Conservation (phyloP, 2,113 vertebrate genomes). For the Perca fluviatilis region DNA sequence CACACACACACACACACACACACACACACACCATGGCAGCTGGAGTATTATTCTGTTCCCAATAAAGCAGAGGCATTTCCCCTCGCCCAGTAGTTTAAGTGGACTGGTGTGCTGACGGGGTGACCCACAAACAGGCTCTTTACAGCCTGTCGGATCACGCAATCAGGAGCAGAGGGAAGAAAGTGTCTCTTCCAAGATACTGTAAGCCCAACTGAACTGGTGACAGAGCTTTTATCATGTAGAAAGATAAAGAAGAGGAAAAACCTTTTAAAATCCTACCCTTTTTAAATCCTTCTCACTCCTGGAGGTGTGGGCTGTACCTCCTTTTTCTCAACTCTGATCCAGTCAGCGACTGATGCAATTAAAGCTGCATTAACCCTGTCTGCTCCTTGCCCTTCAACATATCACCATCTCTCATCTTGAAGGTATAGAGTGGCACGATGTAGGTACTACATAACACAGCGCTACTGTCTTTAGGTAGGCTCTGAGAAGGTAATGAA, state of each 20-base stretch:
- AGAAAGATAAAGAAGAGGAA: conserved; percentile 8
- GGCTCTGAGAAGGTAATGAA: conserved; percentile 55
- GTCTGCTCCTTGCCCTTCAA: conserved; percentile 49
- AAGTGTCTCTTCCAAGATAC: conserved; percentile 10
- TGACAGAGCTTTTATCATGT: conserved; percentile 25
- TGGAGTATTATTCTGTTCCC: conserved; percentile 51
- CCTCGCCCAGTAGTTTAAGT: conserved; percentile 50
- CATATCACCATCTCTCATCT: conserved; percentile 37
- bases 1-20: conserved; percentile 9
- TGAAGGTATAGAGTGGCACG: conserved; percentile 15
- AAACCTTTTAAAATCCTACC: conserved; percentile 12
- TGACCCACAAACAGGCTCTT: conserved; percentile 62
- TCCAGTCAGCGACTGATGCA: conserved; percentile 50
- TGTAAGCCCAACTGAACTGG: conserved; percentile 21
- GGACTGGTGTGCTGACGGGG: conserved; percentile 40
- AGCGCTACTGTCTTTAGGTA: conserved; percentile 51
- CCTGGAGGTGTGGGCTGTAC: conserved; percentile 33
- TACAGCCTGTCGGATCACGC: conserved; percentile 26
- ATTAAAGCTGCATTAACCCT: conserved; percentile 64
- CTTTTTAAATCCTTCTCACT: conserved; percentile 33
- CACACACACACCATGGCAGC: conserved; percentile 31
- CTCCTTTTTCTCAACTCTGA: conserved; percentile 38
- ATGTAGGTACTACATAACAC: conserved; percentile 51
- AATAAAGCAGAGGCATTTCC: conserved; percentile 64
- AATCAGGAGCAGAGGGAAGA: conserved; percentile 36